Evolutionary conservation across 2,888 invertebrate species (phyloP).

Genomic region (Phania funesta): DNA sequence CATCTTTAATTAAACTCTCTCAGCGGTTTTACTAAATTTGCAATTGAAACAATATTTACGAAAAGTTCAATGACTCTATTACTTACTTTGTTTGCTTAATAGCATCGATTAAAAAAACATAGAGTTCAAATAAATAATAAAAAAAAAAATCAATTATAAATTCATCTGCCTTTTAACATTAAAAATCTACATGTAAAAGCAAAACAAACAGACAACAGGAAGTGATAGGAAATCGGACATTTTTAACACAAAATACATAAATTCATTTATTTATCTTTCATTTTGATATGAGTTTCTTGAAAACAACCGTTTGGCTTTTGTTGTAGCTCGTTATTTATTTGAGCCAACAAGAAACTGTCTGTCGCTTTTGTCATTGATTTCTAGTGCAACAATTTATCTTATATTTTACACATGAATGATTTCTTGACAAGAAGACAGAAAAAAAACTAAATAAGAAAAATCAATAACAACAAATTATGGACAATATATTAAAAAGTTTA

Average conservation of each 20-base stretch:
- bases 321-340: constrained; percentile 28
- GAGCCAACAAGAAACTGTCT: constrained; percentile 30
- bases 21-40: too few species aligned
- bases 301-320: constrained; percentile 10
- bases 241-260: constrained; percentile 10
- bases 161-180: constrained; percentile 32
- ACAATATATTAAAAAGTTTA: constrained; percentile 34
- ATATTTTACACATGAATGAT: constrained; percentile 62
- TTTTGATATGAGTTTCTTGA: constrained; percentile 21
- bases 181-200: background rate
- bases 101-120: too few species aligned
- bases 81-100: too few species aligned
- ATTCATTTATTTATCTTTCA: constrained; percentile 38
- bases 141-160: background rate
- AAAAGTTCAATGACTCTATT: too few species aligned
- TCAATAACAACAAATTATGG: constrained; percentile 3
- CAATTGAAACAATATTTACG: too few species aligned
- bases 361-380: constrained; percentile 62
- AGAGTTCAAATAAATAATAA: too few species aligned
- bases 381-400: constrained; percentile 60
- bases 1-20: too few species aligned
- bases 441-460: constrained; percentile 6
- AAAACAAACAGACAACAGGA: constrained; percentile 38
- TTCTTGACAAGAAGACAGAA: constrained; percentile 27
- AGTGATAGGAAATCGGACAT: constrained; percentile 42